phyloP scores from a whole-genome alignment of 64 coral and sea anemone genomes.

The Montipora capricornis region DNA sequence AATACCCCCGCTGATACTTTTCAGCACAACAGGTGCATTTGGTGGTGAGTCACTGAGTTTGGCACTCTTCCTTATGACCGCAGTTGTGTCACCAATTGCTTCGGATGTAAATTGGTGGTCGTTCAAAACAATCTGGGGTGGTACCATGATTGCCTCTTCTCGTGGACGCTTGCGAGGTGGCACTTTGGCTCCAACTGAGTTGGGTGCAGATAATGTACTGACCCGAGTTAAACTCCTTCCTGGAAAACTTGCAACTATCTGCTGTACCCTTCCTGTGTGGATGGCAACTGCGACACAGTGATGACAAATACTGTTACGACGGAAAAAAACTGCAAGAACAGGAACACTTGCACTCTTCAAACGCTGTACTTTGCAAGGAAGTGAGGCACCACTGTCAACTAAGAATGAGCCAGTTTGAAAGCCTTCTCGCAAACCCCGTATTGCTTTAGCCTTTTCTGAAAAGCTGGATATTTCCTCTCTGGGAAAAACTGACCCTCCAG shows the following conservation, averaged over 20 bases:
- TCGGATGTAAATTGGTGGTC: slow-evolving; percentile 41
- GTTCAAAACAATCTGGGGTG: slow-evolving; percentile 38
- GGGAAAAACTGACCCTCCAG: slow-evolving; percentile 64
- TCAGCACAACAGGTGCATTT: slow-evolving; percentile 41
- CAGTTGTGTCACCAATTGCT: slow-evolving; percentile 42
- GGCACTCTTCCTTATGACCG: slow-evolving; percentile 43
- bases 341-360: slow-evolving; percentile 68
- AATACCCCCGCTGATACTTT: slow-evolving; percentile 44
- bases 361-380: slow-evolving; percentile 18
- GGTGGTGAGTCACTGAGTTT: slow-evolving; percentile 54
- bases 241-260: slow-evolving; percentile 39
- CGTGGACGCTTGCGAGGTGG: slow-evolving; percentile 47
- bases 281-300: slow-evolving; percentile 55
- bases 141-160: slow-evolving; percentile 35
- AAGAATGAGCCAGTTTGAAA: slow-evolving; percentile 69
- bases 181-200: slow-evolving; percentile 65
- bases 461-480: slow-evolving; percentile 62
- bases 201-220: slow-evolving; percentile 48
- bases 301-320: slow-evolving; percentile 48
- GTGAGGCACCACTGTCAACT: slow-evolving; percentile 56
- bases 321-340: slow-evolving; percentile 48
- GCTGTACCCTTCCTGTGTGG: slow-evolving; percentile 34
- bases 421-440: slow-evolving; percentile 56
- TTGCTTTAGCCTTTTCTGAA: slow-evolving; percentile 67
- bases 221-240: slow-evolving; percentile 41